Conservation (phyloP, 1,140 invertebrate species). For the Oreohelix idahoensis region DNA sequence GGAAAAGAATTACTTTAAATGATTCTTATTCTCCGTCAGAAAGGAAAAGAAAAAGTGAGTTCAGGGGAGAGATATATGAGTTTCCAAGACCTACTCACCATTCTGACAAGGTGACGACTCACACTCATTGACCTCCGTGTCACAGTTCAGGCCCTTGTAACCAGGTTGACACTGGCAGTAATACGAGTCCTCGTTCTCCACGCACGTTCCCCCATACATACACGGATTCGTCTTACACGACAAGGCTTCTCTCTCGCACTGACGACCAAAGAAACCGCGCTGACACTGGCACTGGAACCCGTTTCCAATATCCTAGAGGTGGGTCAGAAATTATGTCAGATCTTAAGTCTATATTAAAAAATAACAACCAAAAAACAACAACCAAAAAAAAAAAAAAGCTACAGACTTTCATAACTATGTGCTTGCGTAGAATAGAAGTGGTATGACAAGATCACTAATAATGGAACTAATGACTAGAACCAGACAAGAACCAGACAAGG, state of each 20-base stretch:
- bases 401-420: too few species aligned
- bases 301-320: conserved; percentile 84
- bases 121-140: conserved; percentile 67
- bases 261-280: conserved; percentile 61
- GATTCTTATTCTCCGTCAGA: too few species aligned
- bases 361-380: too few species aligned
- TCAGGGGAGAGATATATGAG: too few species aligned
- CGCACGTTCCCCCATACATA: conserved; percentile 85
- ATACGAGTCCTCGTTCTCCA: conserved; percentile 74
- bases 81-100: conserved; percentile 59
- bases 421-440: too few species aligned
- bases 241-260: conserved; percentile 76
- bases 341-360: too few species aligned
- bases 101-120: conserved; percentile 63
- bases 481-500: too few species aligned
- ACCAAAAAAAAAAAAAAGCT: too few species aligned
- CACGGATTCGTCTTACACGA: conserved; percentile 84
- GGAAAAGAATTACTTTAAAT: too few species aligned
- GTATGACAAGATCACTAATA: too few species aligned
- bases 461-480: too few species aligned
- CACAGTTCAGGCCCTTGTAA: conserved; percentile 67
- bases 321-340: neutral
- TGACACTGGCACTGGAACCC: conserved; percentile 64
- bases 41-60: too few species aligned
- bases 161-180: conserved; percentile 85